Evolutionary conservation across 2,113 vertebrate genomes (phyloP), one percentile per base, ranked within the genome.

Genomic region (Anseranas semipalmata): DNA sequence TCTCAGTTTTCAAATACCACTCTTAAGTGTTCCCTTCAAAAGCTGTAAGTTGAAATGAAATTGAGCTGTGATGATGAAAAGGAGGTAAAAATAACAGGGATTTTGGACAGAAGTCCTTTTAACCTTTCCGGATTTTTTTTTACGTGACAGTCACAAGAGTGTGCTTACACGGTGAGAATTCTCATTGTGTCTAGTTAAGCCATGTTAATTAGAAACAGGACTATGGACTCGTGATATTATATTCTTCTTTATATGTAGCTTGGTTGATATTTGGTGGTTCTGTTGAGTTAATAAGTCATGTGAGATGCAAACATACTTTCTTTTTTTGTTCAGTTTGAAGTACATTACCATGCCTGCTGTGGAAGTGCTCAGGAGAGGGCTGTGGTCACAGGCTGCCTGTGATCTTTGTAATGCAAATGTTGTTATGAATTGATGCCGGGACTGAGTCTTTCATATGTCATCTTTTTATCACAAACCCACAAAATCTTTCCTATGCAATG

Each of bases 91-190:
- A 45, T 37, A 70, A 30, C 22, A 60, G 70, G 30, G 16, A 27
- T 91, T 93, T 85, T 83, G 58, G 41, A 63, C 32, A 73, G 14
- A 90, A 90, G 76, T 90, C 45, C 32, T 79, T 94, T 85, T 68
- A 91, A 81, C 22, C 43, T 87, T 85, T 91, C 46, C 70, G 81
- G 65, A 18, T 77, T 74, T 62, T 55, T 92, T 89, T 91, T 87
- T 20, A 11, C 50, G 22, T 46, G 65, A 43, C 30, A 60, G n/a
- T 62, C 63, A 63, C 55, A 87, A 25, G 41, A 91, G 32, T n/a
- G 35, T 82, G 53, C 37, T 94, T 88, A 66, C 48, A 45, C 59
- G 74, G 48, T 62, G 48, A 82, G 59, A 90, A 50, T 75, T 33
- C 48, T 83, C 37, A 22, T 39, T 93, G 66, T 83, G 11, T 46